A percentile compares a stretch with the other conserved stretches of the same genome.
Conservation (phyloP, 1,140 invertebrate species). For the Drosophila carrolli region DNA sequence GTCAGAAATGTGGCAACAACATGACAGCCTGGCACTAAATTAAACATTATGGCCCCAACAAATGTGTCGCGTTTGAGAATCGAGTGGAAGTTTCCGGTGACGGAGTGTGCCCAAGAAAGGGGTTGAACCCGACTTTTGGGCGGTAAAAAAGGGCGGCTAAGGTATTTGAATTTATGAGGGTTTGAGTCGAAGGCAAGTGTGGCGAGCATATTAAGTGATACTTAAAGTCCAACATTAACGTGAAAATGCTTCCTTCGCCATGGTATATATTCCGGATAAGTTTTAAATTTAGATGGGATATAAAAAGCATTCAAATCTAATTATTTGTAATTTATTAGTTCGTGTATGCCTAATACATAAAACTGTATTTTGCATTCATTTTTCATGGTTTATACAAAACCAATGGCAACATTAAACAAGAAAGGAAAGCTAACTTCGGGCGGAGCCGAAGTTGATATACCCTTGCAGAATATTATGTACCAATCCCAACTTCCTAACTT, state of each 20-base stretch:
- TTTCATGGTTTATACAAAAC: too few relatives aligned
- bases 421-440: too few relatives aligned
- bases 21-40: constrained; percentile 71
- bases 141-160: constrained; percentile 3
- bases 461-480: too few relatives aligned
- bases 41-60: constrained; percentile 71
- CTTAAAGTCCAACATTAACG: constrained; percentile 28
- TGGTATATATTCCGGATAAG: constrained; percentile 2
- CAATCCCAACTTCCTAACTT: too few relatives aligned
- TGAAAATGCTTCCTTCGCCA: constrained; percentile 7
- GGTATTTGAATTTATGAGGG: constrained; percentile 59
- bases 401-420: too few relatives aligned
- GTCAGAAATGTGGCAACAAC: constrained; percentile 54
- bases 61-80: constrained; percentile 59
- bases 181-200: constrained; percentile 31
- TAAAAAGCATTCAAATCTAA: neutral
- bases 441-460: too few relatives aligned
- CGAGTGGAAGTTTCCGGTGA: constrained; percentile 18
- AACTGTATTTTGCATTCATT: too few relatives aligned
- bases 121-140: neutral
- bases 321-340: neutral
- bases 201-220: constrained; percentile 48
- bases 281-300: constrained; percentile 7
- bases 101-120: neutral
- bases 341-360: neutral